Evolutionary conservation across 2,888 invertebrate genomes (phyloP).

Genomic region (Scaeva pyrastri): DNA sequence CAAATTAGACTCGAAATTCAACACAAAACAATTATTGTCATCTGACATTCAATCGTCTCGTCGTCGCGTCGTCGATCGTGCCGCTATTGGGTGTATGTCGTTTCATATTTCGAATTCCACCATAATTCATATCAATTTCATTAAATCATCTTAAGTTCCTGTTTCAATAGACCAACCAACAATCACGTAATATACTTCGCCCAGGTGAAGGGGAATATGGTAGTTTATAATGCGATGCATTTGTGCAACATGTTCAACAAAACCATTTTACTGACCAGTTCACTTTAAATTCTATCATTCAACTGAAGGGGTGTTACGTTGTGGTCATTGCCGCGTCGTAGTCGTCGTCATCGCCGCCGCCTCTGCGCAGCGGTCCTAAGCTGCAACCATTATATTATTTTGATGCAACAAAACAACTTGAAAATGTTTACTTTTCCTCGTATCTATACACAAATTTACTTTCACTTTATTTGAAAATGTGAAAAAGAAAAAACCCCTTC

Average conservation of each 20-base stretch:
- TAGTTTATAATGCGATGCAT: neutral
- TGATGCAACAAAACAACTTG: conserved; percentile 7
- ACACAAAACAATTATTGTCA: too few species aligned
- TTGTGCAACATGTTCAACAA: conserved; percentile 16
- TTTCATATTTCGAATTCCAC: neutral
- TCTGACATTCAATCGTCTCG: too few species aligned
- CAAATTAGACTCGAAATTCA: too few species aligned
- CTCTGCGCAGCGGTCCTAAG: too few species aligned
- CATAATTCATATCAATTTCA: conserved; percentile 15
- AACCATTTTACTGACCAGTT: conserved; percentile 24
- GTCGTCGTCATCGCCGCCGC: neutral
- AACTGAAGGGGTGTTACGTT: conserved; percentile 22
- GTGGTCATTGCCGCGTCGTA: conserved; percentile 20
- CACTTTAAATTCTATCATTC: neutral
- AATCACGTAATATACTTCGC: conserved; percentile 15
- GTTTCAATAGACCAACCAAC: conserved; percentile 15
- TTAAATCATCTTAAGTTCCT: conserved; percentile 8
- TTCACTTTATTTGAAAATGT: conserved; percentile 15
- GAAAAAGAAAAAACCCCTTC: neutral
- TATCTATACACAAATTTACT: neutral
- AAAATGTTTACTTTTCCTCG: conserved; percentile 9
- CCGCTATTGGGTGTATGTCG: neutral
- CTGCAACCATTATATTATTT: neutral
- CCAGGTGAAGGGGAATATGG: conserved; percentile 6
- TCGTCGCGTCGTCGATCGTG: too few species aligned